Conservation (phyloP, 1,140 invertebrate genomes). For the Atopsyche davidsoni region DNA sequence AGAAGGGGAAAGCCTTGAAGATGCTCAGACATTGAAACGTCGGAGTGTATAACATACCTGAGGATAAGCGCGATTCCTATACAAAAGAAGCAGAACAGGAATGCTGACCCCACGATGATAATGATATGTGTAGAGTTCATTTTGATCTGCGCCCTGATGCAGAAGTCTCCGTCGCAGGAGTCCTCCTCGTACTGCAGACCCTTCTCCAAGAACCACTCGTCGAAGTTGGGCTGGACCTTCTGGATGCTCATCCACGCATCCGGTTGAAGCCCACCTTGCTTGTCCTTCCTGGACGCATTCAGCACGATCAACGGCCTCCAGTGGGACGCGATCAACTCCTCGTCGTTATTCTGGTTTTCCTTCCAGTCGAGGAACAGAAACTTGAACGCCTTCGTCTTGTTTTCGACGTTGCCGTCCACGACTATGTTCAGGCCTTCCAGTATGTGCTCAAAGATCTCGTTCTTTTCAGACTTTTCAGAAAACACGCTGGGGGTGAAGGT, state of each 20-base stretch:
- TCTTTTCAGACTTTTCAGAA: constrained; percentile 20
- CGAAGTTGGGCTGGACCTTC: constrained; percentile 28
- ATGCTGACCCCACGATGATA: constrained; percentile 22
- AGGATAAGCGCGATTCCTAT: constrained; percentile 24
- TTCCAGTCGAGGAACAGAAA: constrained; percentile 29
- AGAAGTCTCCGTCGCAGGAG: constrained; percentile 27
- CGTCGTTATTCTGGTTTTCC: constrained; percentile 2
- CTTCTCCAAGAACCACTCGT: constrained; percentile 27
- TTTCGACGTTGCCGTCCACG: constrained; percentile 5
- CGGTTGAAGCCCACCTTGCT: constrained; percentile 1
- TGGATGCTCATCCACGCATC: constrained; percentile 16
- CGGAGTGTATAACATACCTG: constrained; percentile 23
- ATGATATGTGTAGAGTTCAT: constrained; percentile 29
- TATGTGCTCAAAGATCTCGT: constrained; percentile 26
- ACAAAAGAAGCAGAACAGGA: constrained; percentile 19
- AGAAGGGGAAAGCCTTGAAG: no score
- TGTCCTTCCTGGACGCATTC: constrained; percentile 2
- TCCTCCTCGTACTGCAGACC: constrained; percentile 23
- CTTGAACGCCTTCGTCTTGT: constrained; percentile 25
- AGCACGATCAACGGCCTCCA: constrained; percentile 26
- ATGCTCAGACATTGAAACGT: no score
- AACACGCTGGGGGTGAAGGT: constrained; percentile 17
- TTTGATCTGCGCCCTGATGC: constrained; percentile 27
- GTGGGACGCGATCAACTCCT: constrained; percentile 2
- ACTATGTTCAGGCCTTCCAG: constrained; percentile 25